Base-by-base conservation (phyloP, 1,140 invertebrate species). In the Tetragonula clypearis region DNA sequence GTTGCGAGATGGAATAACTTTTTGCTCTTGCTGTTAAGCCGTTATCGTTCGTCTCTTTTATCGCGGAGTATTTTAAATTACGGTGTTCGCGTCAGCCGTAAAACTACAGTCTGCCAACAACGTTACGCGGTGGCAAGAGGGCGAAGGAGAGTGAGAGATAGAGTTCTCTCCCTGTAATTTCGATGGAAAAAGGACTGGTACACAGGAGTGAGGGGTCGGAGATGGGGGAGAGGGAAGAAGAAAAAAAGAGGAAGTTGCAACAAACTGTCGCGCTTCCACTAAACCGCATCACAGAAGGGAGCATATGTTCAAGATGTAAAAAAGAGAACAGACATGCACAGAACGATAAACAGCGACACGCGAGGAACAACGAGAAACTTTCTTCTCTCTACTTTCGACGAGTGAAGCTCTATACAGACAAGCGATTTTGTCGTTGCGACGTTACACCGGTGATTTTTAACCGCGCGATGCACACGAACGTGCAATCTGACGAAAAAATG, bases 31-130 rank as follows among this genome's bases (percentile, higher is more conserved):
- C 75, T 75, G 60, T 85, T 74, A 74, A 74, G 72, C 72, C 79
- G 79, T 86, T 86, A 86, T 86, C 84, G 73, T 82, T 76, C 79
- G 79, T 82, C 79, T 82, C 84, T 76, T 86, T 77, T 86, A 86
- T 86, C 71, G 80, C 73, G 80, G 73, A 77, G 73, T 82, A 82
- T 75, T 86, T 86, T 86, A 82, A 86, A 86, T 82, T 86, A 80
- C 79, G 73, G 73, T 55, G 62, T 76, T 86, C 79, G 71, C 80
- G 71, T 86, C 84, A 81, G 55, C 71, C 84, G 79, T 85, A 81
- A 85, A 85, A 85, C 83, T 84, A 71, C 83, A 66, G 81, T 78
- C 82, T 78, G 82, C 75, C 74, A 41, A 69, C 81, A 30, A n/a
- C 53, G 78, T 35, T 21, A 30, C 1, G 55, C n/a, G 41, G 1